Evolutionary conservation across 2,113 vertebrate genomes (phyloP).

Genomic region (Oreochromis aureus): DNA sequence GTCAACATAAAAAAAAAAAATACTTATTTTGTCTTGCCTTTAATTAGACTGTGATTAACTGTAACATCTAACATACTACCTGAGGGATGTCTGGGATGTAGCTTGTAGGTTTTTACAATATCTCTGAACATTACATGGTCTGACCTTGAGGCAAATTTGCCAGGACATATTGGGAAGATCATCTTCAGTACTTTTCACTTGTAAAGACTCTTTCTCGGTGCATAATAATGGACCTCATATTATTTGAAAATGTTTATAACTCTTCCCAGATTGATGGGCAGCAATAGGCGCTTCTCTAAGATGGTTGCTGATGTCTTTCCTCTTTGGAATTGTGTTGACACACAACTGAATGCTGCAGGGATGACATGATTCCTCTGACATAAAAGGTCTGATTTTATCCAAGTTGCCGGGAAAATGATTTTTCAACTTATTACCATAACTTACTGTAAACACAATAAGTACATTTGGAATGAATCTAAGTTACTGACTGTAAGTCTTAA

Average conservation of each 20-base stretch:
- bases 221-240: background rate
- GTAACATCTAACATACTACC: background rate
- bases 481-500: rapidly evolving
- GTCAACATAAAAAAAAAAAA: rapidly evolving
- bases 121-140: background rate
- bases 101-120: background rate
- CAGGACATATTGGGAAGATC: background rate
- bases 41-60: background rate
- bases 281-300: rapidly evolving
- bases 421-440: background rate
- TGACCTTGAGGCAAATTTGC: background rate
- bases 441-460: background rate
- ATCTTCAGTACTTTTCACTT: background rate
- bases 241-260: background rate
- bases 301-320: background rate
- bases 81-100: background rate
- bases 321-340: background rate
- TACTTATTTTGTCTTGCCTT: background rate
- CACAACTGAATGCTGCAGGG: background rate
- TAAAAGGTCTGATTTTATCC: background rate
- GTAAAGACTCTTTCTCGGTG: background rate
- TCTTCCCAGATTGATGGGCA: background rate
- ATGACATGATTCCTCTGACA: no score
- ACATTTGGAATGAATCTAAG: background rate
- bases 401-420: rapidly evolving